These are phyloP conservation scores for Tinamus major DNA, from an alignment of 2,797 vertebrate species.

Conservation along the genomic window DNA sequence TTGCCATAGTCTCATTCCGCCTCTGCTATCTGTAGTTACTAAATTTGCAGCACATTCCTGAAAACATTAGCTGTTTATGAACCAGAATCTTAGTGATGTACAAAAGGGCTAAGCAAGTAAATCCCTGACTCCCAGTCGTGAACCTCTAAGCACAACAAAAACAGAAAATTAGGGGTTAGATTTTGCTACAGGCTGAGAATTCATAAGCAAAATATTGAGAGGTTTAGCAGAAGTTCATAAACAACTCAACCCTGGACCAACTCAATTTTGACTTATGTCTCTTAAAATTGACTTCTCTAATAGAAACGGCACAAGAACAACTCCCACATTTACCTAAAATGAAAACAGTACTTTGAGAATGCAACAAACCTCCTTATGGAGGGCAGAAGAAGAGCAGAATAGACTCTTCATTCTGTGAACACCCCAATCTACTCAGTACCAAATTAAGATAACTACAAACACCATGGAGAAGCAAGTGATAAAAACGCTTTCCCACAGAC, in stretches of 20 bases:
- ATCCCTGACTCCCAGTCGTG: not conserved
- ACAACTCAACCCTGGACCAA: not conserved
- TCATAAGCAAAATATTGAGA: not conserved
- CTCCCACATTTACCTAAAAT: not conserved
- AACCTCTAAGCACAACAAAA: not conserved
- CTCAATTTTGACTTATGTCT: not conserved
- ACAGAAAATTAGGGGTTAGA: not conserved
- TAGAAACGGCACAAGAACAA: not conserved
- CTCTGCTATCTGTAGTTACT: not conserved
- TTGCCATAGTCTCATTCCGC: not conserved
- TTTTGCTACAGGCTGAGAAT: not conserved
- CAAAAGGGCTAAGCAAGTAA: not conserved
- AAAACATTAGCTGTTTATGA: not conserved
- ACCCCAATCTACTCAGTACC: not conserved
- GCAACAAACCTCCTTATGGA: not conserved
- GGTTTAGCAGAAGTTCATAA: not conserved
- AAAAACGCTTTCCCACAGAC: not conserved
- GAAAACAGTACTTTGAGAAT: not conserved
- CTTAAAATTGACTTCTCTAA: not conserved
- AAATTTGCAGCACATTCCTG: not conserved
- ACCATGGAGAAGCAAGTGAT: not conserved
- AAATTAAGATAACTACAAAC: not conserved
- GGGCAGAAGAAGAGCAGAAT: not conserved
- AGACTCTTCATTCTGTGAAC: too few species aligned
- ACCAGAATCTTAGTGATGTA: not conserved